phyloP scores from a whole-genome alignment of 2,113 vertebrate genomes.

The Siniperca knerii region DNA sequence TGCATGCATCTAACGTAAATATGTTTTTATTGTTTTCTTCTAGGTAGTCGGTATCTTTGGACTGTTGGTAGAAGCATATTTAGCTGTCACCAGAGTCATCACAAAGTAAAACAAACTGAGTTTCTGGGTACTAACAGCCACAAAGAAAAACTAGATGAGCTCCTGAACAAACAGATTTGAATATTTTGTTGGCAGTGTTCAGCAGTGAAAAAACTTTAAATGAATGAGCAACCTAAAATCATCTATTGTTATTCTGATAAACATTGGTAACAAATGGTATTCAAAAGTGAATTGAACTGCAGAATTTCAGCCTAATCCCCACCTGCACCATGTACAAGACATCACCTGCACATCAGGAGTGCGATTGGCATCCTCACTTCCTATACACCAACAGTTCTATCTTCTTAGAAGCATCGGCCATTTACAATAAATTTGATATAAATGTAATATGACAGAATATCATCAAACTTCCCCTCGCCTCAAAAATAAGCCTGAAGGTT shows the following conservation, averaged over 20 bases:
- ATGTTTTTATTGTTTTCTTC: conserved; percentile 26
- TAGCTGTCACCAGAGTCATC: conserved; percentile 7
- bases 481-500: conserved; percentile 68
- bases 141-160: conserved; percentile 15
- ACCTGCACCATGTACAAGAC: conserved; percentile 24
- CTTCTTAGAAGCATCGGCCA: conserved; percentile 56
- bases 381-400: conserved; percentile 55
- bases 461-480: conserved; percentile 63
- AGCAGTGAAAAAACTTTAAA: conserved; percentile 1
- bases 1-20: conserved; percentile 11
- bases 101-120: conserved; percentile 19
- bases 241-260: conserved; percentile 7
- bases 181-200: conserved; percentile 11
- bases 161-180: conserved; percentile 13
- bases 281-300: conserved; percentile 15
- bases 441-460: conserved; percentile 74
- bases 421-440: conserved; percentile 69
- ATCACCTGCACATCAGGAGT: conserved; percentile 38
- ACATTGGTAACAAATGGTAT: conserved; percentile 14
- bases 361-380: conserved; percentile 14
- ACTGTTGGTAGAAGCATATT: conserved; percentile 8
- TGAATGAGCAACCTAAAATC: not conserved
- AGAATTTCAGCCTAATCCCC: conserved; percentile 16
- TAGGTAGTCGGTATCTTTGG: not conserved
- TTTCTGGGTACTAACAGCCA: not conserved